Conservation (phyloP, 2,113 vertebrate species). For the Catharus fuscescens region DNA sequence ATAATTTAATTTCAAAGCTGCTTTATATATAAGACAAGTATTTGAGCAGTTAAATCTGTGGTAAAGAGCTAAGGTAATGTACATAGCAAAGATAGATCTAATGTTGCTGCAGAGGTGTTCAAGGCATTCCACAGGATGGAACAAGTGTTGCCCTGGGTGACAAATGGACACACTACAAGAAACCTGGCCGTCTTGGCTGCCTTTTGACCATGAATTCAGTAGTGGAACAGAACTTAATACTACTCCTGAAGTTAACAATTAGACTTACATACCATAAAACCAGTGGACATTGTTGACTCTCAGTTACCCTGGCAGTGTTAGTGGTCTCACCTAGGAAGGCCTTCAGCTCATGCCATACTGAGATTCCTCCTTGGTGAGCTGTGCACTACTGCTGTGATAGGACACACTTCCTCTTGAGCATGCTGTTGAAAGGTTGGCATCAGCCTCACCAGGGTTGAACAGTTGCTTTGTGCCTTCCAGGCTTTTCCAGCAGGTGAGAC, state of each 20-base stretch:
- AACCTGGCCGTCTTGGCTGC: neutral
- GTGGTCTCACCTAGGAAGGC: rapidly evolving
- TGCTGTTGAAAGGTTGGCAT: neutral
- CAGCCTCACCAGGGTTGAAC: neutral
- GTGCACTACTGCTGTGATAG: neutral
- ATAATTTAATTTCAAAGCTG: neutral
- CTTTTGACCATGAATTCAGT: neutral
- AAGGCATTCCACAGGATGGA: neutral
- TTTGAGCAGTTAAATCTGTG: neutral
- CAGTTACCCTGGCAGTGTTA: neutral
- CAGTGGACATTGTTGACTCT: rapidly evolving
- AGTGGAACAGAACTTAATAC: neutral
- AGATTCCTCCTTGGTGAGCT: neutral
- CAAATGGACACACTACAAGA: neutral
- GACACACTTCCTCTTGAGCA: neutral
- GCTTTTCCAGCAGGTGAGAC: neutral
- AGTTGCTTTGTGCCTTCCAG: neutral
- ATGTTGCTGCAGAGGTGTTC: neutral
- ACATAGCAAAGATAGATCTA: neutral
- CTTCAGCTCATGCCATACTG: neutral
- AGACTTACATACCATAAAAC: neutral
- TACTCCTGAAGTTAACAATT: neutral
- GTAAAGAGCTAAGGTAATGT: neutral
- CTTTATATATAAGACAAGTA: neutral
- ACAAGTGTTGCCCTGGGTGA: neutral